A percentile compares a stretch with the other conserved stretches of the same genome.
These are phyloP conservation scores for Sarcophaga caerulescens DNA, from an alignment of 2,888 invertebrate genomes.

Conservation along the genomic window DNA sequence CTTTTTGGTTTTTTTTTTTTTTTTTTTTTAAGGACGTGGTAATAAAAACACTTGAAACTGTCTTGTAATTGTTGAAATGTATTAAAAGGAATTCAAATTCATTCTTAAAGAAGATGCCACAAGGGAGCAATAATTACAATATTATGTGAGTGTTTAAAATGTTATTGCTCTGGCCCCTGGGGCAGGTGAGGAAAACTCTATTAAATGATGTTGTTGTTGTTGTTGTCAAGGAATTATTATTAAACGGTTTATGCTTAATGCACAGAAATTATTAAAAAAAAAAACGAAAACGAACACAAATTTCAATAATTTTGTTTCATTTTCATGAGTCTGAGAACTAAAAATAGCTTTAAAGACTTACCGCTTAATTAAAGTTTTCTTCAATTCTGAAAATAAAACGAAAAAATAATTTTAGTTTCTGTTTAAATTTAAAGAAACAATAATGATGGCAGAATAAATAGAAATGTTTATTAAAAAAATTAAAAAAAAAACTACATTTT, in stretches of 20 bases:
- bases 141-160: neutral
- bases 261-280: slow-evolving; percentile 6
- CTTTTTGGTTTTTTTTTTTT: neutral
- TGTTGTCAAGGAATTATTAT: slow-evolving; percentile 27
- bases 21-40: neutral
- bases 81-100: slow-evolving; percentile 49
- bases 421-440: neutral
- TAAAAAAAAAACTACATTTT: neutral
- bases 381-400: neutral
- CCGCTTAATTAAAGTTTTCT: neutral
- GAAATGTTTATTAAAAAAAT: neutral
- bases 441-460: neutral
- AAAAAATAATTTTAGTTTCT: neutral
- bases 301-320: slow-evolving; percentile 17
- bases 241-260: slow-evolving; percentile 37
- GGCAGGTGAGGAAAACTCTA: slow-evolving; percentile 61
- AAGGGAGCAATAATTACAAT: slow-evolving; percentile 51
- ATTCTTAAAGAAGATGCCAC: slow-evolving; percentile 28
- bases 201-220: slow-evolving; percentile 25
- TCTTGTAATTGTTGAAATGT: slow-evolving; percentile 51
- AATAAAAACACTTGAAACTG: slow-evolving; percentile 45
- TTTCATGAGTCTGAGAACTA: neutral
- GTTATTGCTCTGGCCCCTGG: slow-evolving; percentile 18
- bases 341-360: slow-evolving; percentile 26
- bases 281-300: neutral